phyloP scores from a whole-genome alignment of 2,888 invertebrate species.

The Drosophila siamana region DNA sequence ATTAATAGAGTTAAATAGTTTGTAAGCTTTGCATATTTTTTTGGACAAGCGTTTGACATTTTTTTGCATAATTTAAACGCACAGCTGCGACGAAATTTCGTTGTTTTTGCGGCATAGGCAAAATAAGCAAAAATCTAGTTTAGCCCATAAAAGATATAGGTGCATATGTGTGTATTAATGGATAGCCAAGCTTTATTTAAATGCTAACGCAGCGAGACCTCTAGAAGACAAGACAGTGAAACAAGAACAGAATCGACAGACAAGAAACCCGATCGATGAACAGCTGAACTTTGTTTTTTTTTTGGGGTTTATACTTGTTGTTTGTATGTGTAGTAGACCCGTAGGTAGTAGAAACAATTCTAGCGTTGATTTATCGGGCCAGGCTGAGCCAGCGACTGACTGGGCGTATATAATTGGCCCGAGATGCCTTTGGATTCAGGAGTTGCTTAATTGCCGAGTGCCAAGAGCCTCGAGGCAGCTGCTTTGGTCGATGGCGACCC shows the following conservation, averaged over 20 bases:
- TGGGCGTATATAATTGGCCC: constrained; percentile 47
- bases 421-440: constrained; percentile 25
- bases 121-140: constrained; percentile 52
- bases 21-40: constrained; percentile 29
- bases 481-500: constrained; percentile 32
- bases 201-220: constrained; percentile 38
- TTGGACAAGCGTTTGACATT: constrained; percentile 25
- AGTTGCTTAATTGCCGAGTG: constrained; percentile 56
- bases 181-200: constrained; percentile 40
- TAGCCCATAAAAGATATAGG: constrained; percentile 28
- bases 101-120: constrained; percentile 14
- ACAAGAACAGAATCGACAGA: constrained; percentile 38
- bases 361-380: constrained; percentile 47
- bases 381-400: constrained; percentile 9
- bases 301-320: constrained; percentile 9
- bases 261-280: constrained; percentile 49
- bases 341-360: constrained; percentile 40
- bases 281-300: constrained; percentile 41
- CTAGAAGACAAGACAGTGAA: constrained; percentile 35
- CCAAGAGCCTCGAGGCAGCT: constrained; percentile 51
- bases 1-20: constrained; percentile 25
- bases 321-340: constrained; percentile 7
- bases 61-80: constrained; percentile 33
- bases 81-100: constrained; percentile 57
- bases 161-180: constrained; percentile 23